Evolutionary conservation across 2,888 invertebrate genomes (phyloP).

Genomic region (Drosophila rubida): DNA sequence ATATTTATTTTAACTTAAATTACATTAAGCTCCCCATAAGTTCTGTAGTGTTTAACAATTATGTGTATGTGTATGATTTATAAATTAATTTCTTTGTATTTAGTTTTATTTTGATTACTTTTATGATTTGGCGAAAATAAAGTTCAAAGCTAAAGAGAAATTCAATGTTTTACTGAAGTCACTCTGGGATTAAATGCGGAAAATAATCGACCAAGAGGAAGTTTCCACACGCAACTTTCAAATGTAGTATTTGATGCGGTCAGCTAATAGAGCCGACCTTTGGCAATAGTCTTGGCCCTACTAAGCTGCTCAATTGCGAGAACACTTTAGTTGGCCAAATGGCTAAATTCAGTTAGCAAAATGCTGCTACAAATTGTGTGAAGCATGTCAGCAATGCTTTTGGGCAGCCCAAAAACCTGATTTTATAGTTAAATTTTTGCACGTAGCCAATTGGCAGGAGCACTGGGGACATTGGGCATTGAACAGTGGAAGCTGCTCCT

Average conservation of each 20-base stretch:
- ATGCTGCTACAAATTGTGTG: slow-evolving; percentile 60
- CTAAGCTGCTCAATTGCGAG: slow-evolving; percentile 33
- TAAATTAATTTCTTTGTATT: slow-evolving; percentile 48
- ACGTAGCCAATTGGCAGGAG: slow-evolving; percentile 67
- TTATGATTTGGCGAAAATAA: slow-evolving; percentile 63
- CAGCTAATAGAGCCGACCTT: not conserved
- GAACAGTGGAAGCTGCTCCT: slow-evolving; percentile 35
- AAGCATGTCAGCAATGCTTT: slow-evolving; percentile 50
- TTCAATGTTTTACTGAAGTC: not conserved
- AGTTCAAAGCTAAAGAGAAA: slow-evolving; percentile 61
- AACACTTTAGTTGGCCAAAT: slow-evolving; percentile 26
- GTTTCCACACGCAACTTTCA: not conserved
- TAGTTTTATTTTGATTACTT: slow-evolving; percentile 40
- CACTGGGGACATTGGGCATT: slow-evolving; percentile 13
- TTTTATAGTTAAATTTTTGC: slow-evolving; percentile 72
- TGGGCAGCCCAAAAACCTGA: slow-evolving; percentile 58
- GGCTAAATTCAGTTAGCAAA: slow-evolving; percentile 27
- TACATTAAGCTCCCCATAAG: slow-evolving; percentile 31
- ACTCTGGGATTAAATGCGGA: not conserved
- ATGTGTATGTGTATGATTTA: slow-evolving; percentile 43
- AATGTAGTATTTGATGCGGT: not conserved
- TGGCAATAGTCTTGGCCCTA: not conserved
- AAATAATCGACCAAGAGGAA: not conserved
- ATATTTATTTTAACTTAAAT: slow-evolving; percentile 41
- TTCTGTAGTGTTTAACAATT: slow-evolving; percentile 23